A percentile compares a stretch with the other conserved stretches of the same genome.
Evolutionary conservation across 2,113 vertebrate genomes (phyloP).

Genomic region (Ophthalmolycus amberensis): DNA sequence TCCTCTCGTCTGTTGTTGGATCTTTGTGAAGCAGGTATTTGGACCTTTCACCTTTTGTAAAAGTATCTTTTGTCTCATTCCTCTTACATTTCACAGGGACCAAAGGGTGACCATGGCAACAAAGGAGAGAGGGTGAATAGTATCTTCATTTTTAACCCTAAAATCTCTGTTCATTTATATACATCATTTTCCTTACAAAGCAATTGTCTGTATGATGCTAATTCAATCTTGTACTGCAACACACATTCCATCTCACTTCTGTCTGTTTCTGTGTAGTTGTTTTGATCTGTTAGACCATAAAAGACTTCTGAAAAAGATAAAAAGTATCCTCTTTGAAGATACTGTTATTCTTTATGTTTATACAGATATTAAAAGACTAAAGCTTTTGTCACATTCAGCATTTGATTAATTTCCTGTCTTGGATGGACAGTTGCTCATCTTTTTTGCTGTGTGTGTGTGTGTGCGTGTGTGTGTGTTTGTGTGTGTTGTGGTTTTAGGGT

Average conservation of each 20-base stretch:
- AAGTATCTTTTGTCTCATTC: not conserved
- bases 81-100: conserved; percentile 84
- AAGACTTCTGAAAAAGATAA: not conserved
- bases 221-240: not conserved
- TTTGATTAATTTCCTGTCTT: not conserved
- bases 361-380: not conserved
- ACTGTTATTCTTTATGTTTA: not conserved
- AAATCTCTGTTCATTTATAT: not conserved
- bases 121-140: conserved; percentile 88
- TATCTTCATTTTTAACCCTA: not conserved
- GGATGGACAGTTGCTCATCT: not conserved
- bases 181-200: not conserved
- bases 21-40: not conserved
- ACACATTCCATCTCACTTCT: not conserved
- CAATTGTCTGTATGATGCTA: not conserved
- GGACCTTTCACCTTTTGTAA: not conserved
- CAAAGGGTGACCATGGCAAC: conserved; percentile 87
- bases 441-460: not conserved
- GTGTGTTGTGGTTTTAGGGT: conserved; percentile 83
- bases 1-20: not conserved
- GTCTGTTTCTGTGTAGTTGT: not conserved
- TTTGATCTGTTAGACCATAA: not conserved
- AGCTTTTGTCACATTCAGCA: not conserved
- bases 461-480: not conserved
- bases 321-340: not conserved